phyloP scores from a whole-genome alignment of 1,140 invertebrate species.

The Nasonia giraulti region DNA sequence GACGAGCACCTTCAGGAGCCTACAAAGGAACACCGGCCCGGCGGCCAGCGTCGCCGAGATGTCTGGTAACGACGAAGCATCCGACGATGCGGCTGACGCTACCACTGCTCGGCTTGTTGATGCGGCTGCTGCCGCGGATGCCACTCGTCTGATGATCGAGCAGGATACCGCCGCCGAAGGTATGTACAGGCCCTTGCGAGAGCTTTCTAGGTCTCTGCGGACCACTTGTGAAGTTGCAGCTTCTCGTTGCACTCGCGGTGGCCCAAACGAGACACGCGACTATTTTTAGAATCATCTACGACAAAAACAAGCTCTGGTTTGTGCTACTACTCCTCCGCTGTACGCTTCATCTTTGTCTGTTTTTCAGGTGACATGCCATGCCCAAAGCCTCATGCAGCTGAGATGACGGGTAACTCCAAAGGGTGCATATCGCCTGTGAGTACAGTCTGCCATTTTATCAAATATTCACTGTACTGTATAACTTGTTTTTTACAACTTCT shows the following conservation, averaged over 20 bases:
- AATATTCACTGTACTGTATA: neutral
- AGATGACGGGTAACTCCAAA: neutral
- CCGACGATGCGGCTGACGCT: neutral
- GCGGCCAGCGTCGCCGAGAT: neutral
- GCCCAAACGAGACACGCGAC: constrained; percentile 16
- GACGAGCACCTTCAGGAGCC: neutral
- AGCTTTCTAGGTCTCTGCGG: constrained; percentile 24
- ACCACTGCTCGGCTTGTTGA: neutral
- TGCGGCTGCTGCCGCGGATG: neutral
- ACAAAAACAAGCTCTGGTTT: constrained; percentile 33
- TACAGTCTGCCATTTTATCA: neutral
- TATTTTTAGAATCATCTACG: constrained; percentile 42
- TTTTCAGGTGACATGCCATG: constrained; percentile 23
- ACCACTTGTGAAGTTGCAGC: constrained; percentile 33
- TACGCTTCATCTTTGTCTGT: neutral
- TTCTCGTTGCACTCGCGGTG: neutral
- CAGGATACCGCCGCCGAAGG: neutral
- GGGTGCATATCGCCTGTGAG: constrained; percentile 16
- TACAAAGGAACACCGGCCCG: neutral
- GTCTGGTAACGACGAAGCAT: neutral
- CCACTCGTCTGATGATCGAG: no score
- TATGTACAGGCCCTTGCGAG: neutral
- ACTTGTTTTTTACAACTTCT: neutral
- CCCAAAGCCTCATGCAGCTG: neutral
- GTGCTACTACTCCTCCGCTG: neutral